phyloP scores from a whole-genome alignment of 2,888 invertebrate genomes.

The Acheta domesticus region DNA sequence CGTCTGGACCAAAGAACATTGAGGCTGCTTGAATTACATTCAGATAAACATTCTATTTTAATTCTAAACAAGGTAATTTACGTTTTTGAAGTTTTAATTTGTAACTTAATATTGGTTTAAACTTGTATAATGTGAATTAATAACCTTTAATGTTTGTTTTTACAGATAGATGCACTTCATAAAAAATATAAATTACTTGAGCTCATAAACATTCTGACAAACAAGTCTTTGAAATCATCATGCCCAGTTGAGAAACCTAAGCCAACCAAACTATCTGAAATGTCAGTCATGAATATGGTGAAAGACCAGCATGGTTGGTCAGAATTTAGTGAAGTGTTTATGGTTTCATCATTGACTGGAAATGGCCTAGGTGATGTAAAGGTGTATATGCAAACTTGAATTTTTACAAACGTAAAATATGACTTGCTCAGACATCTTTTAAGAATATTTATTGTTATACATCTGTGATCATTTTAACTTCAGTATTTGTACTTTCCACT shows the following conservation, averaged over 20 bases:
- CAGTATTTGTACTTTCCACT: no score
- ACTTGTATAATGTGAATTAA: slow-evolving; percentile 19
- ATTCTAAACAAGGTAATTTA: slow-evolving; percentile 80
- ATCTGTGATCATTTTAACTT: no score
- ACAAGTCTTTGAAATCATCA: slow-evolving; percentile 41
- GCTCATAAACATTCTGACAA: slow-evolving; percentile 65
- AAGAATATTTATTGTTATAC: no score
- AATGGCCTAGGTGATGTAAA: slow-evolving; percentile 70
- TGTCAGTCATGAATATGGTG: slow-evolving; percentile 36
- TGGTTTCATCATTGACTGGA: slow-evolving; percentile 81
- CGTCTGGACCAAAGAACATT: slow-evolving; percentile 67
- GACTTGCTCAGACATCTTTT: background rate
- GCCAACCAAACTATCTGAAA: slow-evolving; percentile 38
- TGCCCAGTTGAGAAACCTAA: no score
- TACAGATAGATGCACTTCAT: slow-evolving; percentile 66
- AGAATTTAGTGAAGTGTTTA: slow-evolving; percentile 83
- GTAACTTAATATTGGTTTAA: background rate
- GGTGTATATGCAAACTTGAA: slow-evolving; percentile 47
- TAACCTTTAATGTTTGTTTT: slow-evolving; percentile 28
- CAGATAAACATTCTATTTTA: slow-evolving; percentile 60
- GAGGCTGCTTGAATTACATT: slow-evolving; percentile 61
- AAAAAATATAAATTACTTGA: slow-evolving; percentile 72
- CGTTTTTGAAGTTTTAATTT: background rate
- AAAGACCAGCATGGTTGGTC: slow-evolving; percentile 57
- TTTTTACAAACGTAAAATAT: slow-evolving; percentile 26